These are phyloP conservation scores for Steinernema hermaphroditum DNA, from an alignment of 2,888 invertebrate genomes.

Conservation along the genomic window DNA sequence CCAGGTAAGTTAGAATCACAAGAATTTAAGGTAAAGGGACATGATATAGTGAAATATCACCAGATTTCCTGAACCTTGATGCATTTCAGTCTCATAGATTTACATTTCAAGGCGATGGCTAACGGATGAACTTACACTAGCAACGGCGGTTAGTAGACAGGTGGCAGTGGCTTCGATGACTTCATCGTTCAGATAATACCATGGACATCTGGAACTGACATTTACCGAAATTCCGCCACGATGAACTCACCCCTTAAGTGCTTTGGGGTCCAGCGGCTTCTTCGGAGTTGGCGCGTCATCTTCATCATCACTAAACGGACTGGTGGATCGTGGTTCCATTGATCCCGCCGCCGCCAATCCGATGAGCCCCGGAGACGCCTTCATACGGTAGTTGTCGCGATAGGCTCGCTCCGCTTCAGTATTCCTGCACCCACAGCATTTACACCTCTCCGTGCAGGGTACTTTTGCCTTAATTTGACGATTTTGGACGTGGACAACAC, in stretches of 20 bases:
- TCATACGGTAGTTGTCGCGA: conserved; percentile 38
- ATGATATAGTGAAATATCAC: too few species aligned
- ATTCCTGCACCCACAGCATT: conserved; percentile 93
- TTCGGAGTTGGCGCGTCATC: conserved; percentile 6
- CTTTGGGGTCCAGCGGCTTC: conserved; percentile 8
- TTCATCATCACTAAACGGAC: conserved; percentile 9
- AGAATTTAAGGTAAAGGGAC: too few species aligned
- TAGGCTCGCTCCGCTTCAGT: conserved; percentile 75
- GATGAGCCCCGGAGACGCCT: conserved; percentile 5
- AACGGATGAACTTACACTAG: background rate
- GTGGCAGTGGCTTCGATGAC: conserved; percentile 85
- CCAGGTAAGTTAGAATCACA: too few species aligned
- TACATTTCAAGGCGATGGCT: background rate
- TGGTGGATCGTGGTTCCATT: conserved; percentile 8
- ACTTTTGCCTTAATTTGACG: conserved; percentile 82
- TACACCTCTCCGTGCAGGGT: conserved; percentile 90
- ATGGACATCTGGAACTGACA: conserved; percentile 74
- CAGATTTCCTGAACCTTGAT: too few species aligned
- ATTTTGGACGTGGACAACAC: background rate
- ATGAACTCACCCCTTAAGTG: conserved; percentile 1
- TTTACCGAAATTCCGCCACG: background rate
- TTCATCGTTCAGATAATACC: conserved; percentile 86
- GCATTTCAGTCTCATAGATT: too few species aligned
- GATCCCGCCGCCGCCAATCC: conserved; percentile 14
- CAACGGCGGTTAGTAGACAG: conserved; percentile 2